phyloP scores from a whole-genome alignment of 1,140 invertebrate species.

The Diploscapter pachys region DNA sequence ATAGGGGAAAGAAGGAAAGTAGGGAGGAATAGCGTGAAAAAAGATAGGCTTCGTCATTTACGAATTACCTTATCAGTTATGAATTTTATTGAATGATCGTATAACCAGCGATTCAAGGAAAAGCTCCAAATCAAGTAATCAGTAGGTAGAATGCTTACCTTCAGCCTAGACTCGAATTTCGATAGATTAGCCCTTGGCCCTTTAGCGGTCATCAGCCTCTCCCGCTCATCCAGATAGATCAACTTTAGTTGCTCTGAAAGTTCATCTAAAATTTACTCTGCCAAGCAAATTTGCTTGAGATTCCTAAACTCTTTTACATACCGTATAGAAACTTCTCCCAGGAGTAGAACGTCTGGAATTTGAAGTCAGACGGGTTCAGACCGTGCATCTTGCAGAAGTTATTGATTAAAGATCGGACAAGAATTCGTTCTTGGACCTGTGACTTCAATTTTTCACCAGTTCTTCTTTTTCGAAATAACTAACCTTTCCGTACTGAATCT shows the following conservation, averaged over 20 bases:
- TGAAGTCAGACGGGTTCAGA: slow-evolving; percentile 70
- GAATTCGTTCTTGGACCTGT: slow-evolving; percentile 75
- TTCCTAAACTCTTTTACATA: slow-evolving; percentile 49
- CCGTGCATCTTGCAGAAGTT: slow-evolving; percentile 74
- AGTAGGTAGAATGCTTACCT: no score
- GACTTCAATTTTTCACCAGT: slow-evolving; percentile 7
- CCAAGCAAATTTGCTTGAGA: not conserved
- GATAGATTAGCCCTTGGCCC: slow-evolving; percentile 4
- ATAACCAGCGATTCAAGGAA: no score
- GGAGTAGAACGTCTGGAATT: slow-evolving; percentile 70
- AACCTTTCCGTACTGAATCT: slow-evolving; percentile 78
- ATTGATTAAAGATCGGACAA: slow-evolving; percentile 78
- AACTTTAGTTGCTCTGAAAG: slow-evolving; percentile 56
- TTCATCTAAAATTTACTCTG: slow-evolving; percentile 29
- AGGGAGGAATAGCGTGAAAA: no score
- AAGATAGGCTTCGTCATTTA: not conserved
- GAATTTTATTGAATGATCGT: slow-evolving; percentile 17
- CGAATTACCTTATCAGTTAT: not conserved
- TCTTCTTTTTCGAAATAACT: slow-evolving; percentile 10
- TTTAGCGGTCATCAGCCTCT: slow-evolving; percentile 8
- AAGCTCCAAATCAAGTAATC: no score
- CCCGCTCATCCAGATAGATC: slow-evolving; percentile 44
- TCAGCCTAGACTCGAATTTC: not conserved
- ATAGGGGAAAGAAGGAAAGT: no score
- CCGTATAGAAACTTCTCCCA: slow-evolving; percentile 88